Conservation (phyloP, 2,113 vertebrate genomes). For the Psephotus haematonotus region DNA sequence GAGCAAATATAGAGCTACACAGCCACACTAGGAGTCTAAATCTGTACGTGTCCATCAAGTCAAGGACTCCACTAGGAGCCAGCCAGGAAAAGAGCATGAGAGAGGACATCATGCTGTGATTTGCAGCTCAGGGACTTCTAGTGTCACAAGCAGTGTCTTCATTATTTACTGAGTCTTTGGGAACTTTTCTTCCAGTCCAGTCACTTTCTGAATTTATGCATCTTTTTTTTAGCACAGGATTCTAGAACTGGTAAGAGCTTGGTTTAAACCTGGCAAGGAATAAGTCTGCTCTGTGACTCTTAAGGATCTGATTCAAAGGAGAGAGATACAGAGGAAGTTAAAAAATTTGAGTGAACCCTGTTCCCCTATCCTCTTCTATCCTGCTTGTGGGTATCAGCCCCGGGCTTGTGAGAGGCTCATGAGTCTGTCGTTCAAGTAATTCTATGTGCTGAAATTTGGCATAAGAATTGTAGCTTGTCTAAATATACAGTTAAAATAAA, state of each 20-base stretch:
- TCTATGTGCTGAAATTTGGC: background rate
- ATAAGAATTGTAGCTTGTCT: background rate
- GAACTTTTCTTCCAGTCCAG: background rate
- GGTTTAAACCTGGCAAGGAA: background rate
- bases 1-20: background rate
- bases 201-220: background rate
- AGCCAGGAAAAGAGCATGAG: background rate
- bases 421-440: background rate
- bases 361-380: background rate
- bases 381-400: background rate
- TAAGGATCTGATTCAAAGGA: background rate
- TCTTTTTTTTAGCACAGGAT: background rate
- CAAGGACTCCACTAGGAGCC: background rate
- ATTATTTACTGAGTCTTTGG: background rate
- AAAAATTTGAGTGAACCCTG: background rate
- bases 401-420: background rate
- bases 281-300: background rate
- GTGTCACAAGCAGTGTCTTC: background rate
- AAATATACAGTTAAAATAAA: background rate
- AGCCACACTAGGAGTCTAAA: background rate
- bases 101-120: background rate
- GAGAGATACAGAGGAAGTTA: background rate
- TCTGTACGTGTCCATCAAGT: background rate
- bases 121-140: background rate
- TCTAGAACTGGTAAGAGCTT: background rate